These are phyloP conservation scores for Dioctria rufipes DNA, from an alignment of 2,888 invertebrate species.

Conservation along the genomic window DNA sequence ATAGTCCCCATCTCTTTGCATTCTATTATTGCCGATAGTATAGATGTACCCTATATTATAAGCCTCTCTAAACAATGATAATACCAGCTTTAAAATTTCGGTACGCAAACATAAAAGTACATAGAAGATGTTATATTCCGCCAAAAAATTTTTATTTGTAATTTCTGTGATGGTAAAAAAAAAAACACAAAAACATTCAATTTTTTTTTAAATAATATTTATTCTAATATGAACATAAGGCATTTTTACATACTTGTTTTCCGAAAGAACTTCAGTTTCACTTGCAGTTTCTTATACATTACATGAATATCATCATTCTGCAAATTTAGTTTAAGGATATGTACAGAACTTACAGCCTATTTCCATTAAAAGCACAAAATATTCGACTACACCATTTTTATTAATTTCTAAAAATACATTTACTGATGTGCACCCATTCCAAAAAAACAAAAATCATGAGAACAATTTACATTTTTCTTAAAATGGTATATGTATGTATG, in stretches of 20 bases:
- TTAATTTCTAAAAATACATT: conserved; percentile 26
- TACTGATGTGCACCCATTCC: conserved; percentile 30
- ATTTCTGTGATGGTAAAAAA: no score
- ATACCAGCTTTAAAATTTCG: no score
- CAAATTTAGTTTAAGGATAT: conserved; percentile 51
- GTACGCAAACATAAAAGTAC: no score
- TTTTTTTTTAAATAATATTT: conserved; percentile 44
- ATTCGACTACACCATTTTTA: conserved; percentile 47
- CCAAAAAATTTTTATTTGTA: no score
- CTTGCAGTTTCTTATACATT: conserved; percentile 25
- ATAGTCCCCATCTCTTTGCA: no score
- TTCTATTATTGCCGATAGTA: no score
- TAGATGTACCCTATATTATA: no score
- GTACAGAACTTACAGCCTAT: conserved; percentile 44
- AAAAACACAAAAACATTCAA: background rate
- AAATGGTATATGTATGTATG: background rate
- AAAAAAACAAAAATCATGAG: conserved; percentile 12
- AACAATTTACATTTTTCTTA: background rate
- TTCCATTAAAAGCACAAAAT: conserved; percentile 61
- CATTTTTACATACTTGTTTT: conserved; percentile 58
- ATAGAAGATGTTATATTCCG: no score
- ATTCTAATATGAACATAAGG: conserved; percentile 62
- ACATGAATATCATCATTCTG: background rate
- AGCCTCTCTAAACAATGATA: no score
- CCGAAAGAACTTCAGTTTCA: conserved; percentile 40